These are phyloP conservation scores for Oceanodroma leucorhoa DNA, from an alignment of 2,797 vertebrate genomes.

Conservation along the genomic window DNA sequence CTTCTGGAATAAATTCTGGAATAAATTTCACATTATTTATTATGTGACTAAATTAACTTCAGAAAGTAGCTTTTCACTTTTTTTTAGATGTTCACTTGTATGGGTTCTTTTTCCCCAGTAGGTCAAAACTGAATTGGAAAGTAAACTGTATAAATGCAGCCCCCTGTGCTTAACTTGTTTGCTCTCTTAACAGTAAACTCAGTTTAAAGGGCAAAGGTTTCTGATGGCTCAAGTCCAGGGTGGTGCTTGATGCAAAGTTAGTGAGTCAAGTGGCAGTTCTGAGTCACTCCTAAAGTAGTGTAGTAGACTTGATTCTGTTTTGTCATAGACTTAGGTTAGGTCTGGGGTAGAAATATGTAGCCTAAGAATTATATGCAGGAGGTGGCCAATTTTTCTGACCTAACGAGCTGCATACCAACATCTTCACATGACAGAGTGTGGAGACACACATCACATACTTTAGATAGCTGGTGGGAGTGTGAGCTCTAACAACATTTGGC, in stretches of 20 bases:
- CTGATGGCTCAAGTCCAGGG: neutral
- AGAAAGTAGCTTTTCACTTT: neutral
- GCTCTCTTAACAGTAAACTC: neutral
- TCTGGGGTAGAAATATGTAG: neutral
- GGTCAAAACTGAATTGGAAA: neutral
- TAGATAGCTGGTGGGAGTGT: neutral
- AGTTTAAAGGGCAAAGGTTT: neutral
- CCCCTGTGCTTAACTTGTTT: neutral
- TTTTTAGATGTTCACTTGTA: neutral
- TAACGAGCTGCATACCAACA: neutral
- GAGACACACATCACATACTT: neutral
- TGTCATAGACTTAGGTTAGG: neutral
- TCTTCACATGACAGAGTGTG: neutral
- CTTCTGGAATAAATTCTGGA: neutral
- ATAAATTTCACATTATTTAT: neutral
- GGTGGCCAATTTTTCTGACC: neutral
- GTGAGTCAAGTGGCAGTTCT: conserved; percentile 25
- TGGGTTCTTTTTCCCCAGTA: neutral
- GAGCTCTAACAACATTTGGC: neutral
- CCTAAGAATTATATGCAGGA: neutral
- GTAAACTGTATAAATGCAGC: neutral
- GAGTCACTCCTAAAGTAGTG: conserved; percentile 4
- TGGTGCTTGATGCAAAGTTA: neutral
- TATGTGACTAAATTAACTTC: neutral
- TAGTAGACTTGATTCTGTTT: neutral